A percentile compares a stretch with the other conserved stretches of the same genome.
phyloP scores from a whole-genome alignment of 2,113 vertebrate genomes.

The Pavo muticus region DNA sequence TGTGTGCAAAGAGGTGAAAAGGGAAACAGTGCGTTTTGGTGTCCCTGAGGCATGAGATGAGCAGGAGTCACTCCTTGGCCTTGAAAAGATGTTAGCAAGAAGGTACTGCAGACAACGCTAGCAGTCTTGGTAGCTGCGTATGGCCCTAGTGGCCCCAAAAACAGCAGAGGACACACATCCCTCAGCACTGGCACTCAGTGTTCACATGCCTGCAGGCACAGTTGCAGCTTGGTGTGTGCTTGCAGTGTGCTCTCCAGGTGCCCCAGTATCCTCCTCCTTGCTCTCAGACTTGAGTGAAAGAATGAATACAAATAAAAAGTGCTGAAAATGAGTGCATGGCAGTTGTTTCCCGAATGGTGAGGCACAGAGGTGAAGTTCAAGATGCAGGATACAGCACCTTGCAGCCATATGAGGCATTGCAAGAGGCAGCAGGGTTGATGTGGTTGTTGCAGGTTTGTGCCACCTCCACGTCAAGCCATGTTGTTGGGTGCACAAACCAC shows the following conservation, averaged over 20 bases:
- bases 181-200: not conserved
- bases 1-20: accelerated
- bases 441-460: not conserved
- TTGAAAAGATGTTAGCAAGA: accelerated
- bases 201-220: not conserved
- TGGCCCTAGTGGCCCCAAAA: not conserved
- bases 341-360: not conserved
- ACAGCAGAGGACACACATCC: not conserved
- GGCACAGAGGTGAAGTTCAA: not conserved
- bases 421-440: not conserved
- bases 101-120: not conserved
- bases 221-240: not conserved
- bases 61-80: not conserved
- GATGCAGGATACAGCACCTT: no score
- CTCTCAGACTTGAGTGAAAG: not conserved
- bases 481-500: not conserved
- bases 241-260: not conserved
- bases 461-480: not conserved
- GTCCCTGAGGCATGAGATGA: accelerated
- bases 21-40: not conserved
- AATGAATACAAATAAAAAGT: not conserved
- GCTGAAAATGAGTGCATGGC: not conserved
- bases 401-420: not conserved
- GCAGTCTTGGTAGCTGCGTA: not conserved
- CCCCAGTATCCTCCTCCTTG: not conserved